Evolutionary conservation across 2,797 vertebrate species (phyloP), one percentile per base, ranked within the genome.

Genomic region (Florisuga fusca): DNA sequence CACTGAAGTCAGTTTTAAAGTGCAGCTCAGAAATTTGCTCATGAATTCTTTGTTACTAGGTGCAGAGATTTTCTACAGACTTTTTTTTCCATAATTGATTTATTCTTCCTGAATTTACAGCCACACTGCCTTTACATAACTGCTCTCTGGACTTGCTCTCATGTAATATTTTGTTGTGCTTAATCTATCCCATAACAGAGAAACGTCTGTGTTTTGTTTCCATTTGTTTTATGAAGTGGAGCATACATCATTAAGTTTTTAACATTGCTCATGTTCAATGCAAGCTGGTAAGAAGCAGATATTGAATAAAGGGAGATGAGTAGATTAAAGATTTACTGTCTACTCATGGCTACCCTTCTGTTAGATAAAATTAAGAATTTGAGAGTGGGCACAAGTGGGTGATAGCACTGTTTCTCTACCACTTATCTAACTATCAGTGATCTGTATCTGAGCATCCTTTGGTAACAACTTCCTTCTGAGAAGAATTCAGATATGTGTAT

Each of bases 301-400:
- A 91, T 34, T 69, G 64, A 94, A 86, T 64, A 87, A 80, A 77
- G 8, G 34, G 29, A 91, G 71, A 82, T 74, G 66, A 94, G 71
- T 15, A 79, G 84, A 92, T 95, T 77, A 81, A 89, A 89, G 78
- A 81, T 89, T 94, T 91, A 92, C 87, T 92, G 78, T 91, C 59
- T 41, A 34, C 48, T 90, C 62, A 7, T 69, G 73, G 55, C 53
- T 71, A 23, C 53, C 50, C 63, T 87, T 63, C 72, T 61, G 26
- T 66, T 45, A 78, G 50, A 75, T 63, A 41, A 94, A 84, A 51
- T 29, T 43, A 69, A 69, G 87, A 75, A 59, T 46, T 50, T 82
- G 38, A 59, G 72, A 92, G 64, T 12, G 9, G 81, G 61, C 54
- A 71, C n/a, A 53, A 87, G 74, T 1, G 3, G 58, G 43, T 84